phyloP scores from a whole-genome alignment of 2,888 invertebrate species.

The Phengaris arion region DNA sequence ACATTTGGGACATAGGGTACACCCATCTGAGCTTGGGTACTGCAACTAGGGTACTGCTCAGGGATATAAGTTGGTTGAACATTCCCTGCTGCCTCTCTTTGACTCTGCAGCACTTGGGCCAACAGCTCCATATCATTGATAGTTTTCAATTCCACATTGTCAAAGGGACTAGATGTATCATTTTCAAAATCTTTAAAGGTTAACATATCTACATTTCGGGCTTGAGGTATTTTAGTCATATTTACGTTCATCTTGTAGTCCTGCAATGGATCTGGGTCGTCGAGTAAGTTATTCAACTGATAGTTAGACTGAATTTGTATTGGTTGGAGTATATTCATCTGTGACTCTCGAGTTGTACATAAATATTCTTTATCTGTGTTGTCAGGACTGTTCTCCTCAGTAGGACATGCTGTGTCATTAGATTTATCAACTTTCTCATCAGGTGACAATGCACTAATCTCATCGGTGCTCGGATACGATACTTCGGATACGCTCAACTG shows the following conservation, averaged over 20 bases:
- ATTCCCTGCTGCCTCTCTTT: constrained; percentile 58
- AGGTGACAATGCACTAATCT: constrained; percentile 76
- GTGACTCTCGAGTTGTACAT: constrained; percentile 52
- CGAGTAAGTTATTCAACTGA: constrained; percentile 60
- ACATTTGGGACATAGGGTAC: constrained; percentile 63
- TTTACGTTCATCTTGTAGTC: constrained; percentile 61
- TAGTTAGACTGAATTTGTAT: constrained; percentile 64
- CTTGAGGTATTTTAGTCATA: constrained; percentile 55
- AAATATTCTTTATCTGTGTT: constrained; percentile 47
- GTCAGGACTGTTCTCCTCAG: constrained; percentile 49
- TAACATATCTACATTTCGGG: constrained; percentile 65
- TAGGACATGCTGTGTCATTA: constrained; percentile 55
- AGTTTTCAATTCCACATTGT: constrained; percentile 94
- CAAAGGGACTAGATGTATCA: constrained; percentile 95
- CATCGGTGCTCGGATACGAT: constrained; percentile 81
- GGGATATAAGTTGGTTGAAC: constrained; percentile 49
- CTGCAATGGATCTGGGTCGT: constrained; percentile 71
- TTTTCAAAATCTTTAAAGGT: constrained; percentile 91
- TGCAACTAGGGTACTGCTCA: constrained; percentile 58
- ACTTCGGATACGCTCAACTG: constrained; percentile 79
- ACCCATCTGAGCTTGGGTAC: constrained; percentile 62
- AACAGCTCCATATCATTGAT: constrained; percentile 95
- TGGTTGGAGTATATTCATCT: constrained; percentile 67
- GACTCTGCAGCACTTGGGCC: constrained; percentile 84
- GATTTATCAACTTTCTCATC: constrained; percentile 67